Conservation (phyloP, 2,113 vertebrate species). For the Dendrocopos noguchii region DNA sequence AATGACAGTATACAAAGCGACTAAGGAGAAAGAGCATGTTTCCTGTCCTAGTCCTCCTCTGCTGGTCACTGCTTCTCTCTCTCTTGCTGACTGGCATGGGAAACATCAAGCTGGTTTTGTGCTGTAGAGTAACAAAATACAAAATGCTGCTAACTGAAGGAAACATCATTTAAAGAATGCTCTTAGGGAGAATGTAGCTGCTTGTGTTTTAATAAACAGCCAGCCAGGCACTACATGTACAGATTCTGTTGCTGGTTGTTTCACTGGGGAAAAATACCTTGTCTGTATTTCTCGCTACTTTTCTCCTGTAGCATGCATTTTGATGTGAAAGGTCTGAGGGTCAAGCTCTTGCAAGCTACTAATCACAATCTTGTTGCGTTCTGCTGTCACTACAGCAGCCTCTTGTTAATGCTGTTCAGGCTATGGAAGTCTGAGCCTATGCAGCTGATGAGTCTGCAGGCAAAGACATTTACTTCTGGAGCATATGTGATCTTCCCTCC, state of each 20-base stretch:
- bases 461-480: not conserved
- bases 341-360: not conserved
- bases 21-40: not conserved
- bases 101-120: not conserved
- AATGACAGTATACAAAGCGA: not conserved
- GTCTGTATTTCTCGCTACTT: not conserved
- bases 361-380: too few relatives aligned
- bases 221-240: too few relatives aligned
- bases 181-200: not conserved
- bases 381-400: not conserved
- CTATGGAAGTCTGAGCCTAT: too few relatives aligned
- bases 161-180: not conserved
- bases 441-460: not conserved
- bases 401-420: not conserved
- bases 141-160: too few relatives aligned
- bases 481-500: too few relatives aligned
- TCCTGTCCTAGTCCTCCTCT: not conserved
- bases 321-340: too few relatives aligned
- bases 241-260: not conserved
- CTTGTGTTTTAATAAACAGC: not conserved
- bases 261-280: not conserved
- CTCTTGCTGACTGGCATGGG: not conserved
- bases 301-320: not conserved
- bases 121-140: not conserved
- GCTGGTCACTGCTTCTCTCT: too few relatives aligned